phyloP scores from a whole-genome alignment of 2,888 invertebrate genomes.

The Cheilosia scutellata region DNA sequence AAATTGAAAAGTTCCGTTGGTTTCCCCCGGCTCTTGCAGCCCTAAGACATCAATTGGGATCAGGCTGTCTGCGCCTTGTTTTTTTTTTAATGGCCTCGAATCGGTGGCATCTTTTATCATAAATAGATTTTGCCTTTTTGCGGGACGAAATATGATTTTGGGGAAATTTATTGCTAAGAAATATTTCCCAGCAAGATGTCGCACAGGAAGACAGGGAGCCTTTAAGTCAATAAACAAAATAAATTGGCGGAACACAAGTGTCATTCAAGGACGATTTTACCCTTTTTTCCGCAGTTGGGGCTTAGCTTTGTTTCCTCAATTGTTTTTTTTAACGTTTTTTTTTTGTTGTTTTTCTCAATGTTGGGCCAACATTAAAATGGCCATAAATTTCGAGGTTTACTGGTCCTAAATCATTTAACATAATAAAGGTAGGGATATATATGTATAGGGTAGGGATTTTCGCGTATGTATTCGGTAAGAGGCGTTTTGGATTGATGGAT shows the following conservation, averaged over 20 bases:
- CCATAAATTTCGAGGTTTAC: constrained; percentile 70
- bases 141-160: constrained; percentile 61
- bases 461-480: constrained; percentile 39
- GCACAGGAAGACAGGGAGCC: constrained; percentile 49
- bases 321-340: constrained; percentile 28
- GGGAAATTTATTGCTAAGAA: constrained; percentile 64
- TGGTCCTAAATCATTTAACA: constrained; percentile 73
- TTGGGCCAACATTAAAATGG: constrained; percentile 54
- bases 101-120: constrained; percentile 67
- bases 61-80: constrained; percentile 59
- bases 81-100: constrained; percentile 63
- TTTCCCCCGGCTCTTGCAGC: constrained; percentile 5
- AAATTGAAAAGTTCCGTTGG: constrained; percentile 1
- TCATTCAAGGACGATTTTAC: constrained; percentile 66
- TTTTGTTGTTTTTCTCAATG: constrained; percentile 13
- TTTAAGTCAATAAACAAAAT: constrained; percentile 74
- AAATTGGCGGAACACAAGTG: constrained; percentile 72
- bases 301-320: constrained; percentile 22
- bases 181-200: constrained; percentile 66
- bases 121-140: constrained; percentile 54
- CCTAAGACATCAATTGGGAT: constrained; percentile 48
- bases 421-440: constrained; percentile 36
- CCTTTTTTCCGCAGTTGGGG: constrained; percentile 37
- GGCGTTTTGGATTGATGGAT: constrained; percentile 66
- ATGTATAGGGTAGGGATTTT: constrained; percentile 8